A percentile compares a stretch with the other conserved stretches of the same genome.
phyloP scores from a whole-genome alignment of 2,113 vertebrate genomes.

The Fregetta grallaria region DNA sequence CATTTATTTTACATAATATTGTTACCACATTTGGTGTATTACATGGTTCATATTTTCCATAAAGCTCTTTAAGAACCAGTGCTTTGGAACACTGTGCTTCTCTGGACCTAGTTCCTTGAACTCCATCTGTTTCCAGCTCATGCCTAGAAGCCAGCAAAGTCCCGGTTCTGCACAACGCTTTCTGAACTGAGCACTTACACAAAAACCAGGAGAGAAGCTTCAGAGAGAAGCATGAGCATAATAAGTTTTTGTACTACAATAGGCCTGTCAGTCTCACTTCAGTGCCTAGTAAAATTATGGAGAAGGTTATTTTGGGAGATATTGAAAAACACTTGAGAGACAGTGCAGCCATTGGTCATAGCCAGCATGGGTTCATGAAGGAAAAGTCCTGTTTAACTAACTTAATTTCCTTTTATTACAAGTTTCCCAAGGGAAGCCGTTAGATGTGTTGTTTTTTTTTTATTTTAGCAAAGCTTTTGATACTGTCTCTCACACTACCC shows the following conservation, averaged over 20 bases:
- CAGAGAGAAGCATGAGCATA: not conserved
- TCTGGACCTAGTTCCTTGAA: not conserved
- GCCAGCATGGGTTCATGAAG: not conserved
- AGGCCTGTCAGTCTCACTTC: not conserved
- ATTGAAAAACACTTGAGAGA: not conserved
- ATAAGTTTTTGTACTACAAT: not conserved
- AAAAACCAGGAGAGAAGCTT: not conserved
- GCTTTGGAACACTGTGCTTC: not conserved
- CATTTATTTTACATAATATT: not conserved
- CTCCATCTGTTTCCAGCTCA: not conserved
- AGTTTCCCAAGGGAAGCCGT: not conserved
- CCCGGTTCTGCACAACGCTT: not conserved
- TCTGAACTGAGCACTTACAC: not conserved
- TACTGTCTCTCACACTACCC: not conserved
- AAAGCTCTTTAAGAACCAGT: not conserved
- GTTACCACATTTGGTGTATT: not conserved
- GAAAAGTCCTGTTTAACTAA: not conserved
- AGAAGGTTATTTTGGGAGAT: not conserved
- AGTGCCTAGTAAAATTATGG: not conserved
- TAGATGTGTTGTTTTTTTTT: not conserved
- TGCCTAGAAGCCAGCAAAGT: not conserved
- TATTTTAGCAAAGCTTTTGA: not conserved
- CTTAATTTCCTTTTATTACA: not conserved
- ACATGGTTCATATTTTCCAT: not conserved
- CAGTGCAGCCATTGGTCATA: not conserved